A percentile compares a stretch with the other conserved stretches of the same genome.
Evolutionary conservation across 2,888 invertebrate genomes (phyloP).

Genomic region (Elmis aenea): DNA sequence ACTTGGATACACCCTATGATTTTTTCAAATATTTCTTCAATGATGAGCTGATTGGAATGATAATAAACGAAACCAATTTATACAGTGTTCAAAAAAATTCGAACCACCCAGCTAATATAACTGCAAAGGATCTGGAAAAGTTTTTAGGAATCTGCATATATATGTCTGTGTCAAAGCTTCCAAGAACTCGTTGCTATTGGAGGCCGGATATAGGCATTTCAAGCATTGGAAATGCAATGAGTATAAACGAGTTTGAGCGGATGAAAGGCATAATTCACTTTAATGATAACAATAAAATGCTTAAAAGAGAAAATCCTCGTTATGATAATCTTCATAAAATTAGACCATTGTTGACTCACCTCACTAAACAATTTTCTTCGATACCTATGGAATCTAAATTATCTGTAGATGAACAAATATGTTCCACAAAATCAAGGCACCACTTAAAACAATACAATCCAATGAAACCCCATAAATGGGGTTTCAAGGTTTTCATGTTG

Average conservation of each 20-base stretch:
- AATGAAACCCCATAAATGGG: conserved; percentile 41
- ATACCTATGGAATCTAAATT: too few species aligned
- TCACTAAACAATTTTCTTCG: too few species aligned
- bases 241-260: too few species aligned
- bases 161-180: conserved; percentile 23
- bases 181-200: conserved; percentile 26
- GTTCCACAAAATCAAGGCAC: too few species aligned
- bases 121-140: conserved; percentile 7
- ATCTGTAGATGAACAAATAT: too few species aligned
- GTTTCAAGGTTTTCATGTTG: conserved; percentile 29
- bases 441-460: conserved; percentile 38
- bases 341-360: too few species aligned
- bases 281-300: too few species aligned
- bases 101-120: conserved; percentile 6
- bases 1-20: conserved; percentile 11
- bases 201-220: conserved; percentile 18
- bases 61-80: conserved; percentile 11
- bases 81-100: conserved; percentile 13
- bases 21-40: conserved; percentile 18
- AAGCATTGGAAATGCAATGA: too few species aligned
- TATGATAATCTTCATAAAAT: conserved; percentile 24
- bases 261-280: too few species aligned
- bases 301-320: conserved; percentile 19
- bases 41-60: conserved; percentile 10
- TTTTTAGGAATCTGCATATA: conserved; percentile 24